Evolutionary conservation across 2,888 invertebrate genomes (phyloP).

Genomic region (Lucinisca nassula): DNA sequence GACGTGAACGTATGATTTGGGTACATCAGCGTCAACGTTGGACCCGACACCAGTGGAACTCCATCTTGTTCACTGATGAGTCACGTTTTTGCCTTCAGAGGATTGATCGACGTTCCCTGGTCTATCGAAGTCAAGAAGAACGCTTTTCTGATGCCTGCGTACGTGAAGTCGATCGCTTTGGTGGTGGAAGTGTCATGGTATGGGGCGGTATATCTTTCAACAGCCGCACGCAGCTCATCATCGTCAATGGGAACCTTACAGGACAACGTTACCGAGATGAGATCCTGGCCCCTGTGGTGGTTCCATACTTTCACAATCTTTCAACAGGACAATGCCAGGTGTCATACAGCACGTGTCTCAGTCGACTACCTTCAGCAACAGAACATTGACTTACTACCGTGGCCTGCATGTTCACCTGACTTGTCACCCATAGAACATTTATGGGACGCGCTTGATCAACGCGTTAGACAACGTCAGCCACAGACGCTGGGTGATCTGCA

Average conservation of each 20-base stretch:
- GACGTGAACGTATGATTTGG: constrained; percentile 16
- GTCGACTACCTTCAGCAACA: constrained; percentile 27
- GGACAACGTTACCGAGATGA: constrained; percentile 43
- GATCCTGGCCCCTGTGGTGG: constrained; percentile 40
- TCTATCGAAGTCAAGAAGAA: background rate
- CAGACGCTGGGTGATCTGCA: constrained; percentile 35
- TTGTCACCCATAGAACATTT: constrained; percentile 51
- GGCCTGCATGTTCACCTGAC: constrained; percentile 44
- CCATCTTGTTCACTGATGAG: constrained; percentile 42
- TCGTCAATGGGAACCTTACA: constrained; percentile 25
- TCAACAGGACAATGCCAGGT: constrained; percentile 62
- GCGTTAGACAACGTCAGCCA: constrained; percentile 27
- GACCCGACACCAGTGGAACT: background rate
- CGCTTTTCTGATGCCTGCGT: background rate
- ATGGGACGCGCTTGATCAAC: constrained; percentile 47
- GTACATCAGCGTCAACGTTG: constrained; percentile 15
- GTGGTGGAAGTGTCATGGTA: constrained; percentile 50
- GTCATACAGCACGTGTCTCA: constrained; percentile 36
- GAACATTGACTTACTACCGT: constrained; percentile 48
- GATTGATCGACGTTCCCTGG: background rate
- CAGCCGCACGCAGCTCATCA: constrained; percentile 14
- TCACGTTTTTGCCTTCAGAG: constrained; percentile 35
- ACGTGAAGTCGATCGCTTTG: constrained; percentile 25
- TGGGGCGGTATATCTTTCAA: constrained; percentile 30
- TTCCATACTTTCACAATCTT: constrained; percentile 40